These are phyloP conservation scores for Prosopocoilus inquinatus DNA, from an alignment of 2,888 invertebrate genomes.

Conservation along the genomic window DNA sequence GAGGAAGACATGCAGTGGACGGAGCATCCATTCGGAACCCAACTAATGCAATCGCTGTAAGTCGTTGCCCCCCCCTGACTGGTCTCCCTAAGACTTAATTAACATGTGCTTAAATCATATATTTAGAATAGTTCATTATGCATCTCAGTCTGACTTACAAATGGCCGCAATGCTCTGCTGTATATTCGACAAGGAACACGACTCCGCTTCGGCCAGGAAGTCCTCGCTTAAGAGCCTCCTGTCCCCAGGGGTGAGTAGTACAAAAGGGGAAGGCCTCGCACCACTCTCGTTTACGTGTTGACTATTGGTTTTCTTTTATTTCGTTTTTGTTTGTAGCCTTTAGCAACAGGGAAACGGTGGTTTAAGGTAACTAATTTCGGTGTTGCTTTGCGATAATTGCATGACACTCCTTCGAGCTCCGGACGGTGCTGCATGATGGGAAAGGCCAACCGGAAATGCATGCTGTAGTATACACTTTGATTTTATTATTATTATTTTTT, in stretches of 20 bases:
- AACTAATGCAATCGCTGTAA: conserved; percentile 82
- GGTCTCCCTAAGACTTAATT: background rate
- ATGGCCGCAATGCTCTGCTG: conserved; percentile 93
- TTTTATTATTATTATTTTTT: background rate
- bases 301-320: conserved; percentile 30
- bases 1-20: conserved; percentile 76
- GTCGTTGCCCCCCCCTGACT: conserved; percentile 42
- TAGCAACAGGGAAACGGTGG: conserved; percentile 62
- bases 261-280: background rate
- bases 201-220: conserved; percentile 29
- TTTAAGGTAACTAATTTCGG: conserved; percentile 56
- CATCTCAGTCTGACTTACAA: conserved; percentile 80
- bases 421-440: conserved; percentile 8
- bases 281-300: conserved; percentile 5
- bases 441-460: background rate
- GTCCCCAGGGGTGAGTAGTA: conserved; percentile 38
- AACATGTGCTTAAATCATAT: background rate
- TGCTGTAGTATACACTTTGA: background rate
- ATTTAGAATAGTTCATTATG: conserved; percentile 75
- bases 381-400: conserved; percentile 12
- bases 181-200: conserved; percentile 67
- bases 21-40: conserved; percentile 83
- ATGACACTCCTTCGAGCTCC: background rate
- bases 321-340: conserved; percentile 59
- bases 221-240: conserved; percentile 34